Base-by-base conservation (phyloP, 30 jellyfish, hydroid and myxozoan species). In the Aurelia sp. region DNA sequence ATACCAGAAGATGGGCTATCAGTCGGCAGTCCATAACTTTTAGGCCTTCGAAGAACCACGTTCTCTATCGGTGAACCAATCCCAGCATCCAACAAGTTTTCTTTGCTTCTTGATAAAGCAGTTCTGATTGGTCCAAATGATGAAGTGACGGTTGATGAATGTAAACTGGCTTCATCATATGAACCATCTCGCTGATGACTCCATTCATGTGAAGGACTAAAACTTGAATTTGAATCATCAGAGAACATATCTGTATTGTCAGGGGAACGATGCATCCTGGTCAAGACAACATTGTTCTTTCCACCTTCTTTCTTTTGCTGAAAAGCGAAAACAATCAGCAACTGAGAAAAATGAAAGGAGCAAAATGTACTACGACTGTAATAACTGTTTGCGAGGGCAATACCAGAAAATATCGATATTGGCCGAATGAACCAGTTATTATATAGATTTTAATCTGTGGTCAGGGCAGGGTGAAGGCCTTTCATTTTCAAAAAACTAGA, bases 101-200 rank as follows among this genome's bases (percentile, higher is more conserved):
- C 95, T 18, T 97, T 97, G 78, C 99, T 88, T 58, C 94, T 70
- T 16, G 99, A 94, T 53, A 94, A 70, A 15, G 92, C 92, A 3
- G 97, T 61, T 13, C 99, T 95, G 31, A 94, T 94, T 19, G 99
- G 96, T 21, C 96, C 97, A 40, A 89, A 70, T 3, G 85, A 78
- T 7, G 91, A 75, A 4, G 91, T 66, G 59, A 69, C 57, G 17
- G 86, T 31, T 20, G 93, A 84, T 11, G 93, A 84, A 59, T 86
- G 89, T 30, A 77, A 59, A 18, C 89, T 86, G 63, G 78, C 66
- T 30, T 74, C 90, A 38, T 86, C 96, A 59, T 9, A 11, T n/a
- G 88, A 27, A 10, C 17, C 74, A 8, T 62, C 53, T 57, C 83
- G 27, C 22, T 57, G 80, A 15, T 74, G 47, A 62, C 13, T 50